Evolutionary conservation across 2,113 vertebrate species (phyloP).

Genomic region (Speoplatyrhinus poulsoni): DNA sequence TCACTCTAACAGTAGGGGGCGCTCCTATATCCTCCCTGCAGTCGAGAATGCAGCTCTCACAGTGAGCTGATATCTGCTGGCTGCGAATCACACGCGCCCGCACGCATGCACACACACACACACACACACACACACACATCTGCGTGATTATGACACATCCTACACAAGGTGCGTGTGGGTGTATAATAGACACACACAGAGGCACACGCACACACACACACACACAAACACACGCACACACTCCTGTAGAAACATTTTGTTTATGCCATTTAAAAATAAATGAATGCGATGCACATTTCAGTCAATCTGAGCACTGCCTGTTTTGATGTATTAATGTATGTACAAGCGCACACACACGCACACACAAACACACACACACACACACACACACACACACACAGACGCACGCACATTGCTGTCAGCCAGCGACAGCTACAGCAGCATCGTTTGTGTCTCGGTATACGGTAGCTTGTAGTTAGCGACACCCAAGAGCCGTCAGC

Average conservation of each 20-base stretch:
- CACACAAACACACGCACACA: not conserved
- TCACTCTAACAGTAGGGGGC: slow-evolving; percentile 75
- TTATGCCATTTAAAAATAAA: slow-evolving; percentile 6
- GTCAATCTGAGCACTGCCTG: too few species aligned
- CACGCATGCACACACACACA: slow-evolving; percentile 6
- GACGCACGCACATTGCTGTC: not conserved
- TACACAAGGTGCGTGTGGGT: too few species aligned
- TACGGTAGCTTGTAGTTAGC: slow-evolving; percentile 66
- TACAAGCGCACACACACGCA: not conserved
- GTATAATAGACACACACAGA: too few species aligned
- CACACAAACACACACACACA: too few species aligned
- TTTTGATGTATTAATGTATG: not conserved
- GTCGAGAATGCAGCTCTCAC: slow-evolving; percentile 18
- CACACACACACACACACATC: slow-evolving; percentile 2
- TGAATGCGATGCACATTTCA: too few species aligned
- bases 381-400: slow-evolving; percentile 11
- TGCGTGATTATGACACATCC: not conserved
- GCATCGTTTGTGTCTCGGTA: slow-evolving; percentile 57
- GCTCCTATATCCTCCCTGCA: slow-evolving; percentile 69
- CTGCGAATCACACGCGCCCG: slow-evolving; percentile 6
- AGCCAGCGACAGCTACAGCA: slow-evolving; percentile 46
- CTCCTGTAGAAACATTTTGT: slow-evolving; percentile 32
- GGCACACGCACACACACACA: slow-evolving; percentile 14
- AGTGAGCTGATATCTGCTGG: not conserved
- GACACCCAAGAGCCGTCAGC: slow-evolving; percentile 64